Conservation (phyloP, 2,888 invertebrate genomes). For the Orchesella flavescens region DNA sequence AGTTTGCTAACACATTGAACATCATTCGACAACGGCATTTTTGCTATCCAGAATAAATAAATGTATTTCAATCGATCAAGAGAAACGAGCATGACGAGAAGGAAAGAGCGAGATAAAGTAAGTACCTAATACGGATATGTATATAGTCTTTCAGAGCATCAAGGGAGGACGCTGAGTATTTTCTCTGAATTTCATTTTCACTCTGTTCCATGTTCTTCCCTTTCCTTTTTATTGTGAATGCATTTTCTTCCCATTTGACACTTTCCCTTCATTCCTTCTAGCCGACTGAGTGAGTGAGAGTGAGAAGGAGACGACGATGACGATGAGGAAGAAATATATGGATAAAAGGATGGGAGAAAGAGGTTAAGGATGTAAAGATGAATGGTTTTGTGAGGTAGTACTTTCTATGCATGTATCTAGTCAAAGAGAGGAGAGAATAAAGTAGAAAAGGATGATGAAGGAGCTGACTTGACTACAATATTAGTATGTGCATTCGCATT, state of each 20-base stretch:
- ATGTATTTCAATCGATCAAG: constrained; percentile 14
- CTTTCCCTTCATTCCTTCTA: constrained; percentile 43
- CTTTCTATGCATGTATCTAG: constrained; percentile 10
- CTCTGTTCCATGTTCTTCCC: background rate
- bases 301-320: background rate
- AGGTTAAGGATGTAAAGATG: constrained; percentile 20
- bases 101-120: constrained; percentile 13
- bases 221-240: constrained; percentile 30
- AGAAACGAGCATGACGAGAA: background rate
- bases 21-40: constrained; percentile 17
- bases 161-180: constrained; percentile 12
- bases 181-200: constrained; percentile 10
- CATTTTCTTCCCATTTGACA: constrained; percentile 55
- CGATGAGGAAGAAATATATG: constrained; percentile 8
- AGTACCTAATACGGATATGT: constrained; percentile 26
- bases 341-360: constrained; percentile 2
- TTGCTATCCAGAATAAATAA: constrained; percentile 2
- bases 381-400: background rate
- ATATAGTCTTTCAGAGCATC: constrained; percentile 23
- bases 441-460: constrained; percentile 33
- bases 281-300: constrained; percentile 10
- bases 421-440: background rate
- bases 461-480: constrained; percentile 56
- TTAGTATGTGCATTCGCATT: constrained; percentile 29
- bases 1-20: background rate